Conservation (phyloP, 2,888 invertebrate genomes). For the Agonopterix alstromeriana region DNA sequence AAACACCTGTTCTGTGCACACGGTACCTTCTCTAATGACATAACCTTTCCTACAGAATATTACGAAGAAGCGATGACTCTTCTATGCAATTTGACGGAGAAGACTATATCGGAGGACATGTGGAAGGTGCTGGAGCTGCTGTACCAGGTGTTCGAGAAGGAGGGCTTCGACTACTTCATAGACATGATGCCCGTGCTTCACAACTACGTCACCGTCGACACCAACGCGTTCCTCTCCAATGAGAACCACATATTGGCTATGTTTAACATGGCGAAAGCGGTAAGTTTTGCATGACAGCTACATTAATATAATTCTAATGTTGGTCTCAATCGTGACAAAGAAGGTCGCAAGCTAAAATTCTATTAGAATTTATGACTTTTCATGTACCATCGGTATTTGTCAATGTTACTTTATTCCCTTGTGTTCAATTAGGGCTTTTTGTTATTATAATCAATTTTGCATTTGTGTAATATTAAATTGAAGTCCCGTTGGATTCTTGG, state of each 20-base stretch:
- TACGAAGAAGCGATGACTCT: slow-evolving; percentile 97
- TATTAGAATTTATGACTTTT: too few relatives aligned
- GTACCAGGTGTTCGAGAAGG: slow-evolving; percentile 94
- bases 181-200: slow-evolving; percentile 99
- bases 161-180: slow-evolving; percentile 96
- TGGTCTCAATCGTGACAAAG: too few relatives aligned
- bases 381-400: too few relatives aligned
- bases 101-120: slow-evolving; percentile 93
- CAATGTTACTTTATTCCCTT: too few relatives aligned
- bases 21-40: background rate
- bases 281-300: slow-evolving; percentile 46
- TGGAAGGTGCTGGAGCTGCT: slow-evolving; percentile 95
- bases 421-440: too few relatives aligned
- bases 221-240: slow-evolving; percentile 93
- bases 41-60: slow-evolving; percentile 82
- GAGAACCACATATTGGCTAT: slow-evolving; percentile 93
- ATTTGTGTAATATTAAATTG: too few relatives aligned
- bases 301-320: too few relatives aligned
- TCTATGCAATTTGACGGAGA: slow-evolving; percentile 93
- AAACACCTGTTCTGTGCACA: too few relatives aligned
- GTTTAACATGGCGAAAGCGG: slow-evolving; percentile 95
- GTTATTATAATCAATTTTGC: too few relatives aligned
- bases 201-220: slow-evolving; percentile 98
- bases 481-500: too few relatives aligned
- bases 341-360: too few relatives aligned